phyloP scores from a whole-genome alignment of 2,888 invertebrate genomes.

The Hypomecis punctinalis region DNA sequence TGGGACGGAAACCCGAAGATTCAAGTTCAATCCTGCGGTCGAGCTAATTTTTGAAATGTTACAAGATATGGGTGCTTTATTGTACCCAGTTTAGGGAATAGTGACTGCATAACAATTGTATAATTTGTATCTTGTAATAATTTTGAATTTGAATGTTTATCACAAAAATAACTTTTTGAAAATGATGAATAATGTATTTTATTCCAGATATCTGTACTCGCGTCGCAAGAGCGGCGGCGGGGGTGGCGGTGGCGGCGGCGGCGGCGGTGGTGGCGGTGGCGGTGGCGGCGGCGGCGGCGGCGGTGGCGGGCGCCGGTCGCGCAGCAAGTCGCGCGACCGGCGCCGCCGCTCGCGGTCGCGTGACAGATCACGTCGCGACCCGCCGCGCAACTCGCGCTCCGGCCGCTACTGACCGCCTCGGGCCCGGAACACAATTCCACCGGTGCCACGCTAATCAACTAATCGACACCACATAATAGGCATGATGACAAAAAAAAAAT shows the following conservation, averaged over 20 bases:
- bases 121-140: no score
- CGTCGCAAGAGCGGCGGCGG: conserved; percentile 85
- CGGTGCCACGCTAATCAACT: conserved; percentile 11
- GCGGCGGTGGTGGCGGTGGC: conserved; percentile 76
- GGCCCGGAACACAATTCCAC: background rate
- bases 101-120: no score
- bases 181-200: background rate
- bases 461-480: background rate
- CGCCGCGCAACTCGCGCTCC: conserved; percentile 82
- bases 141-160: no score
- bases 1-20: no score
- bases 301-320: conserved; percentile 62
- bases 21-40: no score
- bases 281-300: conserved; percentile 37
- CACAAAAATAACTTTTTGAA: no score
- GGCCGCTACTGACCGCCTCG: conserved; percentile 76
- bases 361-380: conserved; percentile 78
- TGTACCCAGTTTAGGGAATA: no score
- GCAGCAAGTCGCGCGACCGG: conserved; percentile 73
- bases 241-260: conserved; percentile 80
- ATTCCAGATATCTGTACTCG: conserved; percentile 88
- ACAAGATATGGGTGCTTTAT: no score
- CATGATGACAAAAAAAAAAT: background rate
- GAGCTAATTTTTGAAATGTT: no score
- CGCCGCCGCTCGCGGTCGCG: conserved; percentile 87